A percentile compares a stretch with the other conserved stretches of the same genome.
These are phyloP conservation scores for Coronaproctus castanopsis DNA, from an alignment of 2,888 invertebrate species.

Conservation along the genomic window DNA sequence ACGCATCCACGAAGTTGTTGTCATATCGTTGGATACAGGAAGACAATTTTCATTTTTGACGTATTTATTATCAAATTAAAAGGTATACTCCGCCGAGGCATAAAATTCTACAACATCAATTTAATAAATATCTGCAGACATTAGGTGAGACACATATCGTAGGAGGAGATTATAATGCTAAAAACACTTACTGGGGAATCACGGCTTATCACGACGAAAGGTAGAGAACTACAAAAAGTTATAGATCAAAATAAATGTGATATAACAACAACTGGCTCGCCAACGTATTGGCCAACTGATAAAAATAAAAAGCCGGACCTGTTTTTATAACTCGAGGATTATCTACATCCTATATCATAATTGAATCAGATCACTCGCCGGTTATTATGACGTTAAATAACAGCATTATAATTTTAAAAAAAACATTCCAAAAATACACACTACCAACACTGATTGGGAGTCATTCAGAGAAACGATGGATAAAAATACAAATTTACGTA, in stretches of 20 bases:
- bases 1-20: too few relatives aligned
- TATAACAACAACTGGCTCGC: background rate
- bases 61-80: too few relatives aligned
- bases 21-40: too few relatives aligned
- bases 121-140: background rate
- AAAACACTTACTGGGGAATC: background rate
- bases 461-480: too few relatives aligned
- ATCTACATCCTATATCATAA: background rate
- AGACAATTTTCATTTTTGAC: too few relatives aligned
- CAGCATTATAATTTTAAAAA: too few relatives aligned
- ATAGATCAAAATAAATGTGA: background rate
- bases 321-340: background rate
- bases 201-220: background rate
- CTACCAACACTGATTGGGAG: too few relatives aligned
- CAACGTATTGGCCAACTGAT: background rate
- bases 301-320: background rate
- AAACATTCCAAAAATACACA: too few relatives aligned
- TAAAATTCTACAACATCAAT: background rate
- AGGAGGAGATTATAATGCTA: background rate
- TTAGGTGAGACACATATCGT: background rate
- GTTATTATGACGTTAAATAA: too few relatives aligned
- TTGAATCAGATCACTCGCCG: background rate
- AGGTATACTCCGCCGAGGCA: background rate
- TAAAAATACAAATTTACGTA: too few relatives aligned
- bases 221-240: background rate